These are phyloP conservation scores for Phocoena sinus DNA, from an alignment of 2,113 vertebrate genomes.

Conservation along the genomic window DNA sequence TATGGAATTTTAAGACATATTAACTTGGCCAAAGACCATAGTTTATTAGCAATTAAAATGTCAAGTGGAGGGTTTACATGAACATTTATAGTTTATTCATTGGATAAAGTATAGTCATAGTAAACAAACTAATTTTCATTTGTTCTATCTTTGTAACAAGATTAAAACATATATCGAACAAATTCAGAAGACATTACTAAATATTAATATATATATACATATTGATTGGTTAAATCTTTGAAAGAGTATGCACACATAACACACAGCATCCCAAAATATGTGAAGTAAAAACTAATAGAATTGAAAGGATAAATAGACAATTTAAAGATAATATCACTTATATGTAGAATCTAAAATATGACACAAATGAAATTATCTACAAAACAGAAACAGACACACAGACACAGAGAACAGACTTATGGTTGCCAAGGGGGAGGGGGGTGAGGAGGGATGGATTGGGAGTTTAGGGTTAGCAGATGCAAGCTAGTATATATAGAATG, in stretches of 20 bases:
- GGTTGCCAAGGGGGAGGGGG: too few relatives aligned
- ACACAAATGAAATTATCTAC: too few relatives aligned
- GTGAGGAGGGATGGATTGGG: too few relatives aligned
- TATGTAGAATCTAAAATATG: too few relatives aligned
- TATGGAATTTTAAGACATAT: background rate
- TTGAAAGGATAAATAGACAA: background rate
- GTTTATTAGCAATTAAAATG: background rate
- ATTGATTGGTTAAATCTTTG: background rate
- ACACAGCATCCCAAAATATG: background rate
- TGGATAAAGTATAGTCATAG: background rate
- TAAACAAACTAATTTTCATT: background rate
- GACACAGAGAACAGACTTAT: too few relatives aligned
- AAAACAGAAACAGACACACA: too few relatives aligned
- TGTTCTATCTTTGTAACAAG: background rate
- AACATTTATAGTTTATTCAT: background rate
- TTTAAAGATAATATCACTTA: background rate
- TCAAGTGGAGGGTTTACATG: background rate
- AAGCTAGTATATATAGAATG: too few relatives aligned
- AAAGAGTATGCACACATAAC: background rate
- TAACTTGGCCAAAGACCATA: background rate
- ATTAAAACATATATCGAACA: background rate
- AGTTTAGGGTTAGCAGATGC: too few relatives aligned
- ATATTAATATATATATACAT: background rate
- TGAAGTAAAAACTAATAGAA: background rate
- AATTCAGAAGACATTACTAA: background rate